Base-by-base conservation (phyloP, 1,140 invertebrate genomes). In the Diuraphis noxia region DNA sequence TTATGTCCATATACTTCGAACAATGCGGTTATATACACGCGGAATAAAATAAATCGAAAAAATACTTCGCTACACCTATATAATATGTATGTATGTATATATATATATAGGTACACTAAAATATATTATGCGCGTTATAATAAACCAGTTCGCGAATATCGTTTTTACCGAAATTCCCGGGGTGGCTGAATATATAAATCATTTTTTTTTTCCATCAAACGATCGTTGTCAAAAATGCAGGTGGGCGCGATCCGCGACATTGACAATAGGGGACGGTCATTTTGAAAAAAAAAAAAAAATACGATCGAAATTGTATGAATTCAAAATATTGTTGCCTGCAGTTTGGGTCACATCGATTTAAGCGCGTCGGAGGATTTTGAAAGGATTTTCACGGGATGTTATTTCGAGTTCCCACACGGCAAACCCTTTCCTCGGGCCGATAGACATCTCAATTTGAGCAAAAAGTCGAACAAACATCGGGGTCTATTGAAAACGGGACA, bases 121-220 rank as follows among this genome's bases (percentile, higher is more conserved):
- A 82, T 82, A 82, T 40, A 82, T 23, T 82, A 36, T 46, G 21
- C 7, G 8, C n/a, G n/a, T n/a, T n/a, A n/a, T 34, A 38, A 52
- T 52, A 86, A 86, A 52, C 43, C 85, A 86, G 85, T 86, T 52
- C 85, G 46, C 43, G 10, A 34, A 49, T 36, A 86, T 52, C 43
- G 34, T 49, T 86, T 38, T 49, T 86, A 36, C 30, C 23, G 8
- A 52, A 49, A 86, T 49, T 49, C 85, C 85, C 34, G 85, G 43
- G 85, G 43, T n/a, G 85, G 34, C 34, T 19, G 43, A 38, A 52
- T 36, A 34, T 36, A 86, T 86, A 86, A 86, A 86, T 86, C 85
- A 86, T 86, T 86, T 86, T 86, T 86, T 86, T 86, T 86, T 49
- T 38, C 34, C 82, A 46, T 10, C n/a, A n/a, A n/a, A 34, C 10